Evolutionary conservation across 1,140 invertebrate genomes (phyloP), one percentile per base, ranked within the genome.

Genomic region (Meteorus sp.): DNA sequence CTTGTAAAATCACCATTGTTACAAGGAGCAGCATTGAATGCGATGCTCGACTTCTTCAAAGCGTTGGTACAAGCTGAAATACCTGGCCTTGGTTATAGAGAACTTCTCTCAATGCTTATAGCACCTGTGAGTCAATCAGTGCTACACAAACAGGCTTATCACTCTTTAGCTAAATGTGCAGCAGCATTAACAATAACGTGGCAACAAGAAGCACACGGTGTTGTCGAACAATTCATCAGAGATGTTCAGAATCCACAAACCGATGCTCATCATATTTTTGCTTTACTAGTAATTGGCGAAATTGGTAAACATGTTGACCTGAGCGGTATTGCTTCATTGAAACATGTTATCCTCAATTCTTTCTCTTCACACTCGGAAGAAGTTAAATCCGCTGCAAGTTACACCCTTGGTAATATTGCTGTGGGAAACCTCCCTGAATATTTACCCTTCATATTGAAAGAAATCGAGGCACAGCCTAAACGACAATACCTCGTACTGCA

Each of bases 401-500:
- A 98, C 80, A 94, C 96, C 9, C 82, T 99, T 20, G 96, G 96
- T 27, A 95, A 94, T 55, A 89, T 99, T 23, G 92, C 93, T 31
- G 91, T 98, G 66, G 97, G 97, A 29, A 99, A 99, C 81, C 80
- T 99, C 59, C 87, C 89, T 2, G 89, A 91, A 68, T 98, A 95
- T 81, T 81, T 99, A 59, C 96, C 97, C 3, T 96, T 97, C 72
- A 92, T 99, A 61, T 81, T 99, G 0, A 85, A 89, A 44, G 94
- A 99, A 82, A 98, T 98, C 62, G 91, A 97, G 71, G 85, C 86
- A 19, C 92, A 97, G 69, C 93, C 95, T 0, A 95, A 94, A 71
- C 83, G 94, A 62, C 97, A 99, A 76, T 99, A 99, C 80, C 83
- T 99, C 20, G 81, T 99, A 13, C 77, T 99, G 41, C 96, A 99